phyloP scores from a whole-genome alignment of 2,888 invertebrate species.

The Scaptodrosophila latifasciaeformis region DNA sequence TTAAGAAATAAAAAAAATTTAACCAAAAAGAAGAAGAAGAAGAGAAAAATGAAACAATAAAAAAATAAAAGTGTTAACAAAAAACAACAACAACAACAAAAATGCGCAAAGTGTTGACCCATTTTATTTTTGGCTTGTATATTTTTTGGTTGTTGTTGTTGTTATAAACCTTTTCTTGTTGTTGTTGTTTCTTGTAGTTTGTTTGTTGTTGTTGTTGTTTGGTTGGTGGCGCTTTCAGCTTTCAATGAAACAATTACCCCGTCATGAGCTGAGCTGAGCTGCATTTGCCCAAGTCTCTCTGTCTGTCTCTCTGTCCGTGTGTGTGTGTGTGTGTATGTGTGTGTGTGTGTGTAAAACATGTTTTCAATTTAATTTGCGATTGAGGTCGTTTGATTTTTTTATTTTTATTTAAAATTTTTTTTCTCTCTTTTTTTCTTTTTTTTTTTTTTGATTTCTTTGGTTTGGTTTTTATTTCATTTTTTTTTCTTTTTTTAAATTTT shows the following conservation, averaged over 20 bases:
- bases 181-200: not conserved
- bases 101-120: slow-evolving; percentile 25
- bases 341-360: no score
- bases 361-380: slow-evolving; percentile 58
- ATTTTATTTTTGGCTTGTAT: slow-evolving; percentile 6
- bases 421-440: not conserved
- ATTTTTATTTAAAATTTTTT: no score
- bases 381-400: slow-evolving; percentile 60
- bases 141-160: not conserved
- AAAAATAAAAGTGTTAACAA: no score
- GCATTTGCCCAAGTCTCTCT: not conserved
- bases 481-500: not conserved
- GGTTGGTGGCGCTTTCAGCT: no score
- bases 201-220: no score
- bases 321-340: slow-evolving; percentile 35
- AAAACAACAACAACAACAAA: no score
- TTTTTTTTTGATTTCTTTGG: slow-evolving; percentile 47
- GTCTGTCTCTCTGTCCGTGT: not conserved
- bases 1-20: not conserved
- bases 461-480: slow-evolving; percentile 23
- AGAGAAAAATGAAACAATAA: no score
- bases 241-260: slow-evolving; percentile 1
- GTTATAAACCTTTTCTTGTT: no score
- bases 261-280: no score
- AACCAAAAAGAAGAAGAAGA: no score